These are phyloP conservation scores for Etheostoma perlongum DNA, from an alignment of 2,797 vertebrate genomes.

Conservation along the genomic window DNA sequence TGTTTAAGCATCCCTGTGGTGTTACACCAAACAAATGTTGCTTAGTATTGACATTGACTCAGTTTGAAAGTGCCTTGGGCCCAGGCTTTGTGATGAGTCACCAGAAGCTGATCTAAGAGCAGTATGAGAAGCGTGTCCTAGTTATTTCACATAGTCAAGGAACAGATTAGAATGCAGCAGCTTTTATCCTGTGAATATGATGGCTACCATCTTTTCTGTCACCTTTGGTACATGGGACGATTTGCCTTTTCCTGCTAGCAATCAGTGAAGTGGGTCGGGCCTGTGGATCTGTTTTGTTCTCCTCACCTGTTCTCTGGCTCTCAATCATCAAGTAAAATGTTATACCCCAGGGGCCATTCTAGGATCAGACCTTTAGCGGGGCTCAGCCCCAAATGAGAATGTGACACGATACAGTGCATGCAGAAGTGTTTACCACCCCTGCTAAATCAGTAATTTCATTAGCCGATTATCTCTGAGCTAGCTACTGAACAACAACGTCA, in stretches of 20 bases:
- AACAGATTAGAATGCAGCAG: slow-evolving; percentile 61
- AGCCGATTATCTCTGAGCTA: no score
- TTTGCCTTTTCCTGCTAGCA: slow-evolving; percentile 55
- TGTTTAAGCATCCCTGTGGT: slow-evolving; percentile 45
- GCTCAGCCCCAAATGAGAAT: no score
- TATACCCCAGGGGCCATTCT: no score
- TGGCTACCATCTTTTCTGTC: slow-evolving; percentile 42
- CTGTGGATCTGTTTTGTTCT: not conserved
- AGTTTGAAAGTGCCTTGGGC: slow-evolving; percentile 46
- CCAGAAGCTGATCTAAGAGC: slow-evolving; percentile 54
- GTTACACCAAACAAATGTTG: slow-evolving; percentile 60
- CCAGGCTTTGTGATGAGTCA: slow-evolving; percentile 62
- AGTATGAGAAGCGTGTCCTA: slow-evolving; percentile 60
- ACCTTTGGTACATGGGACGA: slow-evolving; percentile 48
- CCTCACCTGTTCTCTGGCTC: not conserved
- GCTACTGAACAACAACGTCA: no score
- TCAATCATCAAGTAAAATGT: slow-evolving; percentile 5
- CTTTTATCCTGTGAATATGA: slow-evolving; percentile 74
- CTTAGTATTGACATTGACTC: slow-evolving; percentile 47
- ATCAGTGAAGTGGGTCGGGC: slow-evolving; percentile 23
- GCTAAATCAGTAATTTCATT: no score
- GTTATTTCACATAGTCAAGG: slow-evolving; percentile 68
- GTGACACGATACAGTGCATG: no score
- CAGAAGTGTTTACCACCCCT: no score
- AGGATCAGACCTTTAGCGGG: no score